Evolutionary conservation across 2,888 invertebrate genomes (phyloP).

Genomic region (Diaprepes abbreviatus): DNA sequence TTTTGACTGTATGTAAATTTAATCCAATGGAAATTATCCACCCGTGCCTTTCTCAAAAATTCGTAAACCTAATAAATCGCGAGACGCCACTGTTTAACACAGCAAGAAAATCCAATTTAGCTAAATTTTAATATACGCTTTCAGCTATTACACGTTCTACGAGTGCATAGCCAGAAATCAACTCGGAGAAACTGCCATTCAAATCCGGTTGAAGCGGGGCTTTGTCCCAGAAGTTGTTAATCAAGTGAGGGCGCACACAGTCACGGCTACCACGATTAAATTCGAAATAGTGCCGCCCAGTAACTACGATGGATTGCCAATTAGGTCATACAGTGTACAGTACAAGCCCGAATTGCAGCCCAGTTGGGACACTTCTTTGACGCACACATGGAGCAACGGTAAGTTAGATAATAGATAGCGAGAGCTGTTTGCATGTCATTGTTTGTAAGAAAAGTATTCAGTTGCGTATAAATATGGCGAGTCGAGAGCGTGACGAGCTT

Average conservation of each 20-base stretch:
- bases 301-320: conserved; percentile 81
- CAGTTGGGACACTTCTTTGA: conserved; percentile 78
- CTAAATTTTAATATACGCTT: too few relatives aligned
- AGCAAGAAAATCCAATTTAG: too few relatives aligned
- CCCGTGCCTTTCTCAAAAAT: too few relatives aligned
- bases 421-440: too few relatives aligned
- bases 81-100: too few relatives aligned
- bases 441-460: too few relatives aligned
- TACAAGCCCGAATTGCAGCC: conserved; percentile 79
- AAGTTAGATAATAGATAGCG: too few relatives aligned
- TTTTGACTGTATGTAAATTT: too few relatives aligned
- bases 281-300: conserved; percentile 84
- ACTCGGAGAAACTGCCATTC: conserved; percentile 79
- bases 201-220: conserved; percentile 53
- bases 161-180: conserved; percentile 86
- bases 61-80: too few relatives aligned
- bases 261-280: conserved; percentile 88
- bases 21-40: too few relatives aligned
- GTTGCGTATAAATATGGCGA: too few relatives aligned
- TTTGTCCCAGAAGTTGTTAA: conserved; percentile 35
- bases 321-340: conserved; percentile 80
- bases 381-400: conserved; percentile 84
- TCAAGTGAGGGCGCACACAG: conserved; percentile 74
- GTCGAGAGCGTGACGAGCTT: too few relatives aligned
- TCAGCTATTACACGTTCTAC: conserved; percentile 79